Percentiles rank a stretch among this genome's conserved stretches.
Evolutionary conservation across 1,140 invertebrate species (phyloP).

Genomic region (Lanistes nyassanus): DNA sequence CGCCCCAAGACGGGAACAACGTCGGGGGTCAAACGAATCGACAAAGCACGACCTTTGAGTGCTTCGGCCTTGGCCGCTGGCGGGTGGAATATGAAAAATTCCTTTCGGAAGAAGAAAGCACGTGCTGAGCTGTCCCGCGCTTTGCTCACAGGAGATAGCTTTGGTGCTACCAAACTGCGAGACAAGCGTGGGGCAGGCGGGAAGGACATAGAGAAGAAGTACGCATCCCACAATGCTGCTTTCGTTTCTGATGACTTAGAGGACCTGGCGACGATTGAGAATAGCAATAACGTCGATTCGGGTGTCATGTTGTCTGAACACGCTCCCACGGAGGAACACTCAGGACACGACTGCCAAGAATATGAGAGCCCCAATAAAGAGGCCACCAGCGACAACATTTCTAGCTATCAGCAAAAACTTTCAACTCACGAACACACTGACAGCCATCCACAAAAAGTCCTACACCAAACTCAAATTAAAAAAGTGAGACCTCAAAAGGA

Average conservation of each 20-base stretch:
- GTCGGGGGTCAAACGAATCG: neutral
- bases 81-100: conserved; percentile 22
- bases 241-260: neutral
- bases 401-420: conserved; percentile 18
- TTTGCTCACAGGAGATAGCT: conserved; percentile 31
- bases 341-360: neutral
- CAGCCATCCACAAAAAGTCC: neutral
- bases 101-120: conserved; percentile 43
- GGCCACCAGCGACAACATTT: neutral
- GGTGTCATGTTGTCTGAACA: neutral
- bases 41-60: conserved; percentile 13
- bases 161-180: conserved; percentile 9
- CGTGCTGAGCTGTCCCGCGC: conserved; percentile 43
- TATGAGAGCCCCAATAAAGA: no score
- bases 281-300: neutral
- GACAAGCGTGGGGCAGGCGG: conserved; percentile 9
- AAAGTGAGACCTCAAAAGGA: conserved; percentile 24
- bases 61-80: neutral
- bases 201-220: conserved; percentile 29
- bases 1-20: conserved; percentile 21
- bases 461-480: neutral
- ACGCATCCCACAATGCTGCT: conserved; percentile 19
- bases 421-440: neutral
- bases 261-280: neutral
- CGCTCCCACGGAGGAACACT: neutral